A percentile compares a stretch with the other conserved stretches of the same genome.
These are phyloP conservation scores for Nyctereutes procyonoides DNA, from an alignment of 2,113 vertebrate genomes.

Conservation along the genomic window DNA sequence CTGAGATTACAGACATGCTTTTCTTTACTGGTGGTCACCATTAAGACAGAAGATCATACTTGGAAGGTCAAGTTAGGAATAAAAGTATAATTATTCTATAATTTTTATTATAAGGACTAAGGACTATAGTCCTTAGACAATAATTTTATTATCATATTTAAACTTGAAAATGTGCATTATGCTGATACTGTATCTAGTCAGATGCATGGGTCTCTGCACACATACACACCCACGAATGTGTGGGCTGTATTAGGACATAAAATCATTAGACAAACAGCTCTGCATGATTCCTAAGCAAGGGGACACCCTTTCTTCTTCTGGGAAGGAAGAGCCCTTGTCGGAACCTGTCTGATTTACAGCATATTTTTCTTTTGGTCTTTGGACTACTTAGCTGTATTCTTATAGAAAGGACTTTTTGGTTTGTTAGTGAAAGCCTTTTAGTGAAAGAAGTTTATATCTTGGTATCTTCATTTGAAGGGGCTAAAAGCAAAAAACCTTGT, in stretches of 20 bases:
- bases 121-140: not conserved
- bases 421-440: not conserved
- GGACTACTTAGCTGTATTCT: not conserved
- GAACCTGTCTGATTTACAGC: not conserved
- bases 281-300: not conserved
- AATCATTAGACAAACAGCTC: accelerated
- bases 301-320: not conserved
- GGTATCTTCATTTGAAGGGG: not conserved
- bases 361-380: not conserved
- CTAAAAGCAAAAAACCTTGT: not conserved
- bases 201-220: accelerated
- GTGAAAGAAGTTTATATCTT: not conserved
- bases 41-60: not conserved
- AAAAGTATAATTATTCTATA: not conserved
- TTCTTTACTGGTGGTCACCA: not conserved
- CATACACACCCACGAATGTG: accelerated
- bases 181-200: not conserved
- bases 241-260: not conserved
- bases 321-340: not conserved
- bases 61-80: not conserved
- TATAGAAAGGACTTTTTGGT: not conserved
- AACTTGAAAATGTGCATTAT: not conserved
- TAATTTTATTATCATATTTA: not conserved
- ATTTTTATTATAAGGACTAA: not conserved
- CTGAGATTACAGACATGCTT: not conserved